Percentiles rank a stretch among this genome's conserved stretches.
Evolutionary conservation across 2,888 invertebrate species (phyloP).

Genomic region (Trichopria drosophilae): DNA sequence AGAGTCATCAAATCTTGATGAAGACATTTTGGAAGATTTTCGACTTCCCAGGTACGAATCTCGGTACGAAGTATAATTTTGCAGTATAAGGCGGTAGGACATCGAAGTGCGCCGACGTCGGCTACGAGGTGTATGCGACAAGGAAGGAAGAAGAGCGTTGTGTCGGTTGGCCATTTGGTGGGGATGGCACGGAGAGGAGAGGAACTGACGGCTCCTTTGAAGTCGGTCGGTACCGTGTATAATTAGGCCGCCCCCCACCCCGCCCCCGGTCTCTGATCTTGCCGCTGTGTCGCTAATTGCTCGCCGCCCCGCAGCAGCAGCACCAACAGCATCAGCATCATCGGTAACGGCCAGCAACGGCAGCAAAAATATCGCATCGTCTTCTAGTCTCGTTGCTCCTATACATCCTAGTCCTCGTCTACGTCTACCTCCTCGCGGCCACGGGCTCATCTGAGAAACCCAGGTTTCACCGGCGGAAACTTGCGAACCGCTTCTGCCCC

Average conservation of each 20-base stretch:
- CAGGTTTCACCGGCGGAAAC: too few species aligned
- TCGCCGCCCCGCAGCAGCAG: conserved; percentile 54
- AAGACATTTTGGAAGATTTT: too few species aligned
- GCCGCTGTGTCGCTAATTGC: conserved; percentile 57
- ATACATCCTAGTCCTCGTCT: conserved; percentile 15
- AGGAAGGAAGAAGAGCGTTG: conserved; percentile 49
- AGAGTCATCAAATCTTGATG: too few species aligned
- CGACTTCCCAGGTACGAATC: conserved; percentile 13
- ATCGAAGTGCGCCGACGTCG: conserved; percentile 28
- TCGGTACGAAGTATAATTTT: too few species aligned
- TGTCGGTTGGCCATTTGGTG: conserved; percentile 46
- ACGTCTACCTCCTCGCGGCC: conserved; percentile 15
- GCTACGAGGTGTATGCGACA: conserved; percentile 29
- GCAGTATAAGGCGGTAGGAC: conserved; percentile 25
- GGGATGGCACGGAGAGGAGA: conserved; percentile 49
- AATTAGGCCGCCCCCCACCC: conserved; percentile 56
- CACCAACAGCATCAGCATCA: conserved; percentile 38
- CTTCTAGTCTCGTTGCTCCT: conserved; percentile 16
- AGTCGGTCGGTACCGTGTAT: conserved; percentile 56
- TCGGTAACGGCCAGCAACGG: conserved; percentile 26
- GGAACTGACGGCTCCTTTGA: conserved; percentile 56
- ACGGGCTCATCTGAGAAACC: too few species aligned
- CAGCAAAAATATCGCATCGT: conserved; percentile 38
- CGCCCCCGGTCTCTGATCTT: conserved; percentile 53
- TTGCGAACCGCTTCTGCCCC: too few species aligned